Conservation (phyloP, 2,113 vertebrate genomes). For the Camelus bactrianus region DNA sequence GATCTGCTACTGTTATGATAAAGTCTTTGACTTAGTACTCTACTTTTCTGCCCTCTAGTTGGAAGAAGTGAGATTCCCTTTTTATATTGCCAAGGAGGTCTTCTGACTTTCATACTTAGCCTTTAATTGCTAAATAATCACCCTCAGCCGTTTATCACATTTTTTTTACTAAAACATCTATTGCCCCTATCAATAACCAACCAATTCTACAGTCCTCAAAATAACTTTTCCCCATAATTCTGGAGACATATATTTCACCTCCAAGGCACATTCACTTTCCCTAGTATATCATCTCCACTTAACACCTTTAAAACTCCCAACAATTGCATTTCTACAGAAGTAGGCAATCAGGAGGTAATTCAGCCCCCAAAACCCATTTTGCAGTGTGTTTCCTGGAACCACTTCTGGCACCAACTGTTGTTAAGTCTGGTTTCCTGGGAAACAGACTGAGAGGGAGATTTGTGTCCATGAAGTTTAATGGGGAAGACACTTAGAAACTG, state of each 20-base stretch:
- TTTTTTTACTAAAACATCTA: conserved; percentile 21
- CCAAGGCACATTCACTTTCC: not conserved
- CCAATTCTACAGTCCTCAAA: not conserved
- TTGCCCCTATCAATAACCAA: not conserved
- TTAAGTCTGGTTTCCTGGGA: not conserved
- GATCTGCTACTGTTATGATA: not conserved
- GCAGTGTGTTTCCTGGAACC: not conserved
- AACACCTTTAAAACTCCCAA: not conserved
- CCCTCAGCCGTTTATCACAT: not conserved
- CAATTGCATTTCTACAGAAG: not conserved
- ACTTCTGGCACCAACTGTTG: not conserved
- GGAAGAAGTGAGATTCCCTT: not conserved
- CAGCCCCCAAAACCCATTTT: not conserved
- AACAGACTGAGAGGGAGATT: not conserved
- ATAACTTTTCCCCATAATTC: conserved; percentile 9
- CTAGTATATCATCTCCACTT: not conserved
- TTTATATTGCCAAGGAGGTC: not conserved
- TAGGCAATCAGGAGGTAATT: not conserved
- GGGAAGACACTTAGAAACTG: not conserved
- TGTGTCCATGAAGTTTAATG: not conserved
- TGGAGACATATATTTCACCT: not conserved
- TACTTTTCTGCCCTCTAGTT: not conserved
- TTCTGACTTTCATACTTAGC: not conserved
- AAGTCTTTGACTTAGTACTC: not conserved
- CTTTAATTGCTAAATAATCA: conserved; percentile 40